Percentiles rank a stretch among this genome's conserved stretches.
phyloP scores from a whole-genome alignment of 2,888 invertebrate genomes.

The Lypha dubia region DNA sequence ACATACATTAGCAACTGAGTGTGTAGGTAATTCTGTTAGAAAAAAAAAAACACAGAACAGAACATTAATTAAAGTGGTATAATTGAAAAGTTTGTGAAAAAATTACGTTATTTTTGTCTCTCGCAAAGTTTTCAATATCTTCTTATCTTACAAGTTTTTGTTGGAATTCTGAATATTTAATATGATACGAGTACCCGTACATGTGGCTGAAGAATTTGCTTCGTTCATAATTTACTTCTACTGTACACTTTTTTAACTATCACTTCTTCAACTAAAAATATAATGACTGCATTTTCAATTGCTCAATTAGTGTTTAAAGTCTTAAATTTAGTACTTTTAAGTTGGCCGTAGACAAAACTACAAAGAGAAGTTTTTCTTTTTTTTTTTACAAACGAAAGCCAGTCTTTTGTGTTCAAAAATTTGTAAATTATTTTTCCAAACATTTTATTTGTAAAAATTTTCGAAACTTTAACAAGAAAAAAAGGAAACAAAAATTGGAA shows the following conservation, averaged over 20 bases:
- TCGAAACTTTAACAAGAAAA: not conserved
- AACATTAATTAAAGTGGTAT: conserved; percentile 5
- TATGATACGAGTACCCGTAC: no score
- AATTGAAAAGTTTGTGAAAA: conserved; percentile 26
- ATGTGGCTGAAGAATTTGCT: no score
- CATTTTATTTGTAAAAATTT: conserved; percentile 55
- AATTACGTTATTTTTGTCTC: not conserved
- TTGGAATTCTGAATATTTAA: no score
- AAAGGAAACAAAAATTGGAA: conserved; percentile 14
- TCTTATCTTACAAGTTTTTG: no score
- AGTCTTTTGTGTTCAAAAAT: conserved; percentile 26
- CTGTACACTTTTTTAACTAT: conserved; percentile 21
- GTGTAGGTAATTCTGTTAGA: conserved; percentile 6
- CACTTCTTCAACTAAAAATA: conserved; percentile 37
- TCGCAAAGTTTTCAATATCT: not conserved
- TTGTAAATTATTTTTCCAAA: conserved; percentile 35
- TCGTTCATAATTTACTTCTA: conserved; percentile 26
- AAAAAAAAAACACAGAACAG: no score
- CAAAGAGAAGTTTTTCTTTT: conserved; percentile 15
- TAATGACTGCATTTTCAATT: not conserved
- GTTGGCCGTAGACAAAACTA: not conserved
- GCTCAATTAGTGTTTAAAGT: not conserved
- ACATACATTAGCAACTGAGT: no score
- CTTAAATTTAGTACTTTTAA: not conserved
- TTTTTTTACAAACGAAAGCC: conserved; percentile 20